Percentiles rank a stretch among this genome's conserved stretches.
Conservation (phyloP, 2,113 vertebrate species). For the Embiotoca jacksoni region DNA sequence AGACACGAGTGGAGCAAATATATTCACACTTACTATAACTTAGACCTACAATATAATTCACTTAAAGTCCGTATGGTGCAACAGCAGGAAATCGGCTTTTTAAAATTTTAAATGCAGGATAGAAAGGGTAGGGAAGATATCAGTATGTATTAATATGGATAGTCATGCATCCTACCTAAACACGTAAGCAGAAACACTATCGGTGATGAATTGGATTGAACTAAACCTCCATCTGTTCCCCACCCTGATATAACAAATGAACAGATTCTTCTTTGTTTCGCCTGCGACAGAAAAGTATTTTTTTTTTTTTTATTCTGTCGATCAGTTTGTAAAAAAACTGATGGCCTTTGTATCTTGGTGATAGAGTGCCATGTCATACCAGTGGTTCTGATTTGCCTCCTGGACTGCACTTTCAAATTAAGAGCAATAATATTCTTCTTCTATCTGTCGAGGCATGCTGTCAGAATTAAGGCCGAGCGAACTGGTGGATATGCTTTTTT, state of each 20-base stretch:
- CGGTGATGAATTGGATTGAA: too few species aligned
- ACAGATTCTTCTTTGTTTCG: not conserved
- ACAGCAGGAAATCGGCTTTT: not conserved
- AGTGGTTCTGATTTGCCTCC: constrained; percentile 7
- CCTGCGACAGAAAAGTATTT: not conserved
- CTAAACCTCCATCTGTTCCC: not conserved
- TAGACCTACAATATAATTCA: not conserved
- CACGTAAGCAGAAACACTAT: not conserved
- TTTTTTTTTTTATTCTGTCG: too few species aligned
- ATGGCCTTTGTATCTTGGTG: not conserved
- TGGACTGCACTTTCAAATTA: not conserved
- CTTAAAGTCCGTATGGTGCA: not conserved
- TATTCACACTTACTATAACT: not conserved
- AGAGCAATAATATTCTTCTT: not conserved
- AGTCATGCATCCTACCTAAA: not conserved
- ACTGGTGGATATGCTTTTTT: too few species aligned
- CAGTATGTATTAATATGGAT: too few species aligned
- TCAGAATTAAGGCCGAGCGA: too few species aligned
- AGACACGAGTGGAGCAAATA: not conserved
- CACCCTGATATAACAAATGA: not conserved
- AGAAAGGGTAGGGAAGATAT: too few species aligned
- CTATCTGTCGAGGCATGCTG: not conserved
- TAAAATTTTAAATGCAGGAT: too few species aligned
- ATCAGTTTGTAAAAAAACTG: not conserved
- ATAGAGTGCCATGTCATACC: constrained; percentile 3